Evolutionary conservation across 1,140 invertebrate species (phyloP), one percentile per base, ranked within the genome.

Genomic region (Brachionus manjavacas): DNA sequence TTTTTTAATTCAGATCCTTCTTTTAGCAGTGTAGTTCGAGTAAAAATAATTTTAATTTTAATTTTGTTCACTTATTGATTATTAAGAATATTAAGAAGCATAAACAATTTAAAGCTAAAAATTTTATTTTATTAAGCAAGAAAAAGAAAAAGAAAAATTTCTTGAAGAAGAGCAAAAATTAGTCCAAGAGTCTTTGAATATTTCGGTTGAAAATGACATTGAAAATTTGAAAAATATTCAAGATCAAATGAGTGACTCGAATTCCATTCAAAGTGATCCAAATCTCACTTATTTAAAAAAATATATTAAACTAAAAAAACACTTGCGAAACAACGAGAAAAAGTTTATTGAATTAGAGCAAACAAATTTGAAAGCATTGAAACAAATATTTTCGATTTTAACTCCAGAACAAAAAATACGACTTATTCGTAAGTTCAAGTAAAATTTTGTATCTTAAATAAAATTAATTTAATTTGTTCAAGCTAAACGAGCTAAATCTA

Each of bases 271-370:
- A 39, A 72, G 31, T 16, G 72, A 49, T 12, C 16, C 23, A 76
- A 46, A 81, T 46, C 35, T 64, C 39, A 64, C 4, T 23, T 81
- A 64, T 81, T 81, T 81, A 14, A 81, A 39, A 41, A 60, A 68
- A 64, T 81, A 68, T 64, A 68, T 81, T 25, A 60, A 81, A 81
- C 20, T 81, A 6, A 81, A 81, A 81, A 81, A 81, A 46, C 39
- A 81, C 66, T 14, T 81, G 6, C 16, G 8, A 64, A 64, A 64
- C 12, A 81, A 68, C 16, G 79, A 81, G 31, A 68, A 60, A 16
- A 60, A 43, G 31, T 81, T 81, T 43, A 60, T 81, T 11, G 52
- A 41, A 31, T 46, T 81, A 12, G 52, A 81, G 39, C 28, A 81
- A 68, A 81, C 16, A 16, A 41, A 81, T 81, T 46, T 81, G 12